phyloP scores from a whole-genome alignment of 2,797 vertebrate species.

The Hydrolagus colliei region DNA sequence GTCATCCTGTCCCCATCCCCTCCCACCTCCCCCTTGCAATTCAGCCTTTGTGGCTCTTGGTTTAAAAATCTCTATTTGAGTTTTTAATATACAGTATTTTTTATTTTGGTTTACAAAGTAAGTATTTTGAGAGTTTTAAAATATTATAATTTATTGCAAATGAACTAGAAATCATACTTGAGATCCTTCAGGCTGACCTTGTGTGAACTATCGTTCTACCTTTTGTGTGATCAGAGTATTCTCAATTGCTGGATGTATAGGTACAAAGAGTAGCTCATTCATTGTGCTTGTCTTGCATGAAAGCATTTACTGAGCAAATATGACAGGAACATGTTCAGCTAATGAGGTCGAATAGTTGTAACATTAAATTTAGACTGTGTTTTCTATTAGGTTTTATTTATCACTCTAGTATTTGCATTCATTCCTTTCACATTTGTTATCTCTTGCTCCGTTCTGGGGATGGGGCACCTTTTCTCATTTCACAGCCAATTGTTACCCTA shows the following conservation, averaged over 20 bases:
- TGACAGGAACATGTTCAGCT: constrained; percentile 81
- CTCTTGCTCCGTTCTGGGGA: constrained; percentile 72
- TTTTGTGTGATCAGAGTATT: constrained; percentile 56
- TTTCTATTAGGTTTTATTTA: constrained; percentile 84
- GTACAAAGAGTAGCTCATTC: constrained; percentile 74
- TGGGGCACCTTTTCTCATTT: constrained; percentile 68
- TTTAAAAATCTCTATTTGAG: too few relatives aligned
- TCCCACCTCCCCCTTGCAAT: too few relatives aligned
- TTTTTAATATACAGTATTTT: too few relatives aligned
- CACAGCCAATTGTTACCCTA: constrained; percentile 76
- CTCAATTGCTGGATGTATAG: constrained; percentile 66
- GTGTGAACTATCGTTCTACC: background rate
- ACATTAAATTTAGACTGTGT: constrained; percentile 79
- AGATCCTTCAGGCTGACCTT: background rate
- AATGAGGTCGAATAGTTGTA: constrained; percentile 82
- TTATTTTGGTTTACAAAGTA: too few relatives aligned
- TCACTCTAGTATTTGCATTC: constrained; percentile 80
- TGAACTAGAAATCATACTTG: too few relatives aligned
- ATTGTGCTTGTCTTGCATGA: constrained; percentile 75
- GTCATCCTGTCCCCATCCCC: too few relatives aligned
- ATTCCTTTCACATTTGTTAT: constrained; percentile 81
- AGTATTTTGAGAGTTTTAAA: too few relatives aligned
- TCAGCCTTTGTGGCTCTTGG: too few relatives aligned
- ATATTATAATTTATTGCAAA: too few relatives aligned
- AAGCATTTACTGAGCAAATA: constrained; percentile 77